Conservation (phyloP, 1,140 invertebrate genomes). For the Drosophila takahashii region DNA sequence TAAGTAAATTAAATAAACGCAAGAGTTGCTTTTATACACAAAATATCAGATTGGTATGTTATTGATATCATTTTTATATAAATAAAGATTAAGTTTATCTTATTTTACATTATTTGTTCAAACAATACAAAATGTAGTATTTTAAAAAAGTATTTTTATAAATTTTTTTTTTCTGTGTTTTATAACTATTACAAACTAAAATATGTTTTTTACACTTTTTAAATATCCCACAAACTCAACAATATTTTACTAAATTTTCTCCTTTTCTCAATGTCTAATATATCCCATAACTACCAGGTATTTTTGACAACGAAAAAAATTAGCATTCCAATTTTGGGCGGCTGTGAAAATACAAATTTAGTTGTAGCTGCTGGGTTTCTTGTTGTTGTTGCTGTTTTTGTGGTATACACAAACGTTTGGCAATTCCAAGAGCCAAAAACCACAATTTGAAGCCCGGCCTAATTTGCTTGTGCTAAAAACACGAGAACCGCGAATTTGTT, state of each 20-base stretch:
- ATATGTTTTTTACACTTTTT: no score
- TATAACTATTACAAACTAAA: no score
- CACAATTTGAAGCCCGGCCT: constrained; percentile 28
- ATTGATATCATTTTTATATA: no score
- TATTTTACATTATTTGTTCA: no score
- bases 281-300: not conserved
- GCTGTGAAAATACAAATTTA: constrained; percentile 27
- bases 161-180: no score
- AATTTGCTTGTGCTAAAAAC: constrained; percentile 27
- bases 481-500: constrained; percentile 18
- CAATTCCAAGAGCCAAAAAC: constrained; percentile 1
- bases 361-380: constrained; percentile 4
- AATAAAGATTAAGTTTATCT: no score
- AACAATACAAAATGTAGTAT: no score
- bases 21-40: no score
- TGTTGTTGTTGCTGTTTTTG: not conserved
- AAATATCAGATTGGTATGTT: no score
- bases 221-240: no score
- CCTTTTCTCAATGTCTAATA: not conserved
- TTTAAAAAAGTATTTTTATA: no score
- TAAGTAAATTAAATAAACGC: not conserved
- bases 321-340: constrained; percentile 33
- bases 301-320: constrained; percentile 8
- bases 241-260: no score
- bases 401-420: constrained; percentile 18